These are phyloP conservation scores for Chiroxiphia lanceolata DNA, from an alignment of 2,797 vertebrate species.

Conservation along the genomic window DNA sequence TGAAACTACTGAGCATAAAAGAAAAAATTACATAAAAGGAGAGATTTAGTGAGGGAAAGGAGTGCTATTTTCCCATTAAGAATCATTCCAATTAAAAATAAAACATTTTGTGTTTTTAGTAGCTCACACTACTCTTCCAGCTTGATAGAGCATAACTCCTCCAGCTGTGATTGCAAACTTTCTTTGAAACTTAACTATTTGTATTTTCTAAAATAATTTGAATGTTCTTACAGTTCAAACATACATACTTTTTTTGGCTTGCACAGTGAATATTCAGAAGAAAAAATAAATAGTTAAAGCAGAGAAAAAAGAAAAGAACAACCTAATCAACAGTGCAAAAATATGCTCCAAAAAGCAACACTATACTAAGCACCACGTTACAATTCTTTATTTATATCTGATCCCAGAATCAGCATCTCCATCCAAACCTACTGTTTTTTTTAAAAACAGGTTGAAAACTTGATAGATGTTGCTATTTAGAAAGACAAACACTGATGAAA, in stretches of 20 bases:
- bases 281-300: constrained; percentile 21
- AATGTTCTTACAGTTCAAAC: constrained; percentile 1
- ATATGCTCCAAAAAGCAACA: background rate
- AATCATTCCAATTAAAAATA: constrained; percentile 1
- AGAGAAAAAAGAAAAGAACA: background rate
- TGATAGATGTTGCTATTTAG: background rate
- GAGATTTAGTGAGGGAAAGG: background rate
- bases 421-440: background rate
- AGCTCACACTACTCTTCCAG: background rate
- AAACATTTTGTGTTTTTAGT: constrained; percentile 1
- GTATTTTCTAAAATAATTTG: constrained; percentile 15
- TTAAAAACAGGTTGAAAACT: background rate
- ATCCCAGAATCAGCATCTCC: background rate
- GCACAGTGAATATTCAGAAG: background rate
- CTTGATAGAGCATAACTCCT: background rate
- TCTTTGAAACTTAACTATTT: constrained; percentile 17
- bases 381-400: background rate
- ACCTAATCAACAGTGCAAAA: background rate
- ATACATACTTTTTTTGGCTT: constrained; percentile 20
- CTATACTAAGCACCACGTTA: background rate
- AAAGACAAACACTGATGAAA: constrained; percentile 32
- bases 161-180: constrained; percentile 11
- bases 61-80: background rate
- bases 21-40: background rate
- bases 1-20: background rate